Conservation (phyloP, 2,888 invertebrate genomes). For the Horisme vitalbata region DNA sequence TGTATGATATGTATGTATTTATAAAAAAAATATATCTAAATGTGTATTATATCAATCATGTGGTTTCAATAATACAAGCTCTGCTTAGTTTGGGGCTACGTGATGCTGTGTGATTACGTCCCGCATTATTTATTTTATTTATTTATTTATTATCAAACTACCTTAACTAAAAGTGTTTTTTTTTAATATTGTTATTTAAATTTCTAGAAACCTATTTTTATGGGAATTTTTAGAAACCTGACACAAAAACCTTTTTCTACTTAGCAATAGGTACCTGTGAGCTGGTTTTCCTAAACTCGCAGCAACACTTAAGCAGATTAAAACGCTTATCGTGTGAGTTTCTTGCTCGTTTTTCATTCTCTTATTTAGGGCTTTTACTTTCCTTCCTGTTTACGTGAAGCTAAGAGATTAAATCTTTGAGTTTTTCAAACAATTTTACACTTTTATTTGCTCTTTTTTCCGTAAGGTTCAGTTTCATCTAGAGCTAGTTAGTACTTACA, state of each 20-base stretch:
- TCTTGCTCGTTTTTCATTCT: conserved; percentile 73
- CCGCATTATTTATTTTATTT: no score
- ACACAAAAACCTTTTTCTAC: conserved; percentile 8
- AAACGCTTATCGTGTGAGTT: conserved; percentile 72
- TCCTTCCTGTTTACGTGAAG: conserved; percentile 63
- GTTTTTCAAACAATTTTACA: conserved; percentile 18
- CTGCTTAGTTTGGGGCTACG: no score
- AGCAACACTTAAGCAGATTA: conserved; percentile 74
- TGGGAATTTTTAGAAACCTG: background rate
- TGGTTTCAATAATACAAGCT: no score
- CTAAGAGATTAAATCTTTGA: conserved; percentile 68
- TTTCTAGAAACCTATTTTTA: background rate
- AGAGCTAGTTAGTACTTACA: no score
- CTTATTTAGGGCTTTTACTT: conserved; percentile 71
- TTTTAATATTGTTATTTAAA: no score
- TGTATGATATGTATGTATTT: no score
- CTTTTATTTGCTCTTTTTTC: conserved; percentile 8
- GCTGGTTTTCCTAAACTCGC: conserved; percentile 32
- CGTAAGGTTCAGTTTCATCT: no score
- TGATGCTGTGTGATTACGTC: no score
- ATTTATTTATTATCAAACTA: no score
- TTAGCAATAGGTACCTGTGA: conserved; percentile 2
- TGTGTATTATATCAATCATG: no score
- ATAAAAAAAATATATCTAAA: no score
- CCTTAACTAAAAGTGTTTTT: no score